A percentile compares a stretch with the other conserved stretches of the same genome.
phyloP scores from a whole-genome alignment of 2,797 vertebrate genomes.

The Chelmon rostratus region DNA sequence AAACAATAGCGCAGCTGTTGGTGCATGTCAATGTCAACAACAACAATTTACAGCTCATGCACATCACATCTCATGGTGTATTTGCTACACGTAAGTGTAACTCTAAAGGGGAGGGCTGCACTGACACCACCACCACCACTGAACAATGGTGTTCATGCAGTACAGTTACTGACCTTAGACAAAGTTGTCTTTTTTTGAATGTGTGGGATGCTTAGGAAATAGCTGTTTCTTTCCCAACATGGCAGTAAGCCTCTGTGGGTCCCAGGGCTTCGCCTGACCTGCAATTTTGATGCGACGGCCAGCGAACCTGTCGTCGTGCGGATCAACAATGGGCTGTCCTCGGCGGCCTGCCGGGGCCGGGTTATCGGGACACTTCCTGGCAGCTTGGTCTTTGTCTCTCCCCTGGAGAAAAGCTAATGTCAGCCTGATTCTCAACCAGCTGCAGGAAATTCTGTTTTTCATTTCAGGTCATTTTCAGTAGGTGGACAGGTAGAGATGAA shows the following conservation, averaged over 20 bases:
- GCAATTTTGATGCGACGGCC: not conserved
- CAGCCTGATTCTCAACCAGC: slow-evolving; percentile 13
- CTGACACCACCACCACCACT: too few species aligned
- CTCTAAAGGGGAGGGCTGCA: too few species aligned
- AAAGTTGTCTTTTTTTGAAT: not conserved
- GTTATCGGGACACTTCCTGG: slow-evolving; percentile 15
- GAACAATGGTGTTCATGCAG: too few species aligned
- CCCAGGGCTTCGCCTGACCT: not conserved
- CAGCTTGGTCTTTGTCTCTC: slow-evolving; percentile 27
- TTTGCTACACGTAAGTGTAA: too few species aligned
- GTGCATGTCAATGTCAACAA: too few species aligned
- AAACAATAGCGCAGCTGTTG: too few species aligned
- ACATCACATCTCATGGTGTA: too few species aligned
- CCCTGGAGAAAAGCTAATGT: slow-evolving; percentile 29
- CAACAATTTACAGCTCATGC: too few species aligned
- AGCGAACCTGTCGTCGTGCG: not conserved
- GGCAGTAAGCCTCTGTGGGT: not conserved
- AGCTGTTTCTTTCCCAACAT: not conserved
- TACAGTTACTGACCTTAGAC: too few species aligned
- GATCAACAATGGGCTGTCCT: not conserved
- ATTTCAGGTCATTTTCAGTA: slow-evolving; percentile 13
- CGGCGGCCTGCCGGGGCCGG: not conserved
- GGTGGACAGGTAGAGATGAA: slow-evolving; percentile 10
- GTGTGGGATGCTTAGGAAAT: not conserved
- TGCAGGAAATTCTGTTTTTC: slow-evolving; percentile 5